phyloP scores from a whole-genome alignment of 2,888 invertebrate species.

The Cinara cedri region DNA sequence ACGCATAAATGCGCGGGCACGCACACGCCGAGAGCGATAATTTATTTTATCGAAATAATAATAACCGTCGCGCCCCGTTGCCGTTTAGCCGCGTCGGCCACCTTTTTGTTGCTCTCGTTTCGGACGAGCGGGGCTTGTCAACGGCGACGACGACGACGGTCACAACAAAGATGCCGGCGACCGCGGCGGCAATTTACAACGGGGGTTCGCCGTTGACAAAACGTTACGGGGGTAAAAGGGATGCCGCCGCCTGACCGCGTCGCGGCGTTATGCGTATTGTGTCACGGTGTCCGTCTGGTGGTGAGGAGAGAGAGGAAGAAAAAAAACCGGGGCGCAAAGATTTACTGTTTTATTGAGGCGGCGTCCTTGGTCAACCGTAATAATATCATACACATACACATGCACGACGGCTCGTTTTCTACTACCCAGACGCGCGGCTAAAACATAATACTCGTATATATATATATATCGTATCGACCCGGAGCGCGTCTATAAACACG shows the following conservation, averaged over 20 bases:
- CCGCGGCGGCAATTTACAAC: slow-evolving; percentile 42
- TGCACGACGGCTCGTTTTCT: slow-evolving; percentile 53
- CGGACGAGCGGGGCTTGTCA: slow-evolving; percentile 30
- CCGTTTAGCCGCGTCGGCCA: slow-evolving; percentile 13
- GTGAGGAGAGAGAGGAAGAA: too few relatives aligned
- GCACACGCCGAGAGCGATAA: too few relatives aligned
- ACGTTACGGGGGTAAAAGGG: slow-evolving; percentile 42
- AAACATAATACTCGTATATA: too few relatives aligned
- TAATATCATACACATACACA: too few relatives aligned
- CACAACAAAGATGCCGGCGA: slow-evolving; percentile 16
- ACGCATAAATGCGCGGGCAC: too few relatives aligned
- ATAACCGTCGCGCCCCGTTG: slow-evolving; percentile 24
- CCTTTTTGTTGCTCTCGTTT: too few relatives aligned
- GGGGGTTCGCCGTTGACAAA: slow-evolving; percentile 36
- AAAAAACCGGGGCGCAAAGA: slow-evolving; percentile 30
- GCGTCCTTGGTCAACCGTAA: slow-evolving; percentile 55
- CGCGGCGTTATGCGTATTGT: slow-evolving; percentile 6
- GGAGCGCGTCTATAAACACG: too few relatives aligned
- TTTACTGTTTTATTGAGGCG: slow-evolving; percentile 55
- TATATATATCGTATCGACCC: too few relatives aligned
- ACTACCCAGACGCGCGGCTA: slow-evolving; percentile 28
- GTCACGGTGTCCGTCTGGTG: slow-evolving; percentile 49
- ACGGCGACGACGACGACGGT: slow-evolving; percentile 42
- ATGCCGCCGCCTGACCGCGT: slow-evolving; percentile 26
- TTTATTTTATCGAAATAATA: not conserved